Base-by-base conservation (phyloP, 1,140 invertebrate species). In the Halotydeus destructor region DNA sequence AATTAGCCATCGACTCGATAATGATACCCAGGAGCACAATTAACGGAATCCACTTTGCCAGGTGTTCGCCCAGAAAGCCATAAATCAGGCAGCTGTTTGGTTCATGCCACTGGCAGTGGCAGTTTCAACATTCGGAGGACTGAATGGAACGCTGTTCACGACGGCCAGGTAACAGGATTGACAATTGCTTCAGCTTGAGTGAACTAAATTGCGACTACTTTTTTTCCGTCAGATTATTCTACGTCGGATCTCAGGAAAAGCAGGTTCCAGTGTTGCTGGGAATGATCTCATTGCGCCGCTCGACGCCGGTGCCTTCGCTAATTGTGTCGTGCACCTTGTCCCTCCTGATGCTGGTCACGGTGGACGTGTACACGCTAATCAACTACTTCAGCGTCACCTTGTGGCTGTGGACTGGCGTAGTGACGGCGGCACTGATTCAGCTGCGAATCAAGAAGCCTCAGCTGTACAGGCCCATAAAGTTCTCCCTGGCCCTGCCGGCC, bases 361-460 rank as follows among this genome's bases (percentile, higher is more conserved):
- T 59, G 32, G 78, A 94, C 63, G 70, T 94, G 34, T 79, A 78
- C 52, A 68, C 74, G 12, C 65, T 96, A 11, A 94, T 96, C 52
- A 91, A 86, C 45, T 96, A 94, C 58, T 76, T 80, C 52, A 83
- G 78, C 44, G 85, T 94, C 53, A 80, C 89, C 21, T 85, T 94
- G 61, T 59, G 82, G 22, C 72, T 84, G 48, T 91, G 93, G 60
- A 85, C 84, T 33, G 78, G 76, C 49, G 57, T 89, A 25, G 84
- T 83, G 39, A 82, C 93, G 11, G 71, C 74, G 46, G 84, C 79
- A 1, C 68, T 94, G 31, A 62, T 94, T 8, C 84, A 76, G 66
- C 64, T 89, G 38, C 67, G 88, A 31, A 78, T 76, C 53, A 84
- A 74, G 52, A 62, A 67, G 46, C 85, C 86, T 1, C 62, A 83